Percentiles rank a stretch among this genome's conserved stretches.
These are phyloP conservation scores for Lasioglossum oenotherae DNA, from an alignment of 2,888 invertebrate genomes.

Conservation along the genomic window DNA sequence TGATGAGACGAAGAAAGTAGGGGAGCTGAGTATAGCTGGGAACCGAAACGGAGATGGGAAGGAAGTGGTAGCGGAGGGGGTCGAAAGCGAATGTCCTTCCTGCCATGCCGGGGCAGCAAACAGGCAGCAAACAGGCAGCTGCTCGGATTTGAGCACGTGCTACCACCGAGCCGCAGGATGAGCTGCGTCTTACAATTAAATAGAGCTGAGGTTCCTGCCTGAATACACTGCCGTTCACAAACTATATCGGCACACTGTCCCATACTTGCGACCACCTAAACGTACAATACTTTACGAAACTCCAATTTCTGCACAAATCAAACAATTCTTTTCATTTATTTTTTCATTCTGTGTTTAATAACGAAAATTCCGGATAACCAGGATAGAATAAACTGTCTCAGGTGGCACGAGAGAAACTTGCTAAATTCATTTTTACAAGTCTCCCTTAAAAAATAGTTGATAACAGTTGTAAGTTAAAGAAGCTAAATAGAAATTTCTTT, in stretches of 20 bases:
- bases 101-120: constrained; percentile 55
- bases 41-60: constrained; percentile 63
- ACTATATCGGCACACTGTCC: constrained; percentile 52
- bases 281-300: background rate
- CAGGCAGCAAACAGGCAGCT: constrained; percentile 80
- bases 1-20: constrained; percentile 39
- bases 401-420: too few species aligned
- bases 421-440: too few species aligned
- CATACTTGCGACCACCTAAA: background rate
- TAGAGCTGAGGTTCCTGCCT: constrained; percentile 57
- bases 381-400: too few species aligned
- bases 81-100: constrained; percentile 81
- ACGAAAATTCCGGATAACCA: too few species aligned
- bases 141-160: constrained; percentile 83
- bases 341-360: too few species aligned
- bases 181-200: constrained; percentile 41
- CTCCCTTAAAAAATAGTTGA: background rate
- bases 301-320: background rate
- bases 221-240: constrained; percentile 51
- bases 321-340: too few species aligned
- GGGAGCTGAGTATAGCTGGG: constrained; percentile 10
- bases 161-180: constrained; percentile 74
- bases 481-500: too few species aligned
- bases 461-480: too few species aligned
- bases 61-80: constrained; percentile 69